Evolutionary conservation across 2,888 invertebrate species (phyloP).

Genomic region (Torymus aiolomorphi): DNA sequence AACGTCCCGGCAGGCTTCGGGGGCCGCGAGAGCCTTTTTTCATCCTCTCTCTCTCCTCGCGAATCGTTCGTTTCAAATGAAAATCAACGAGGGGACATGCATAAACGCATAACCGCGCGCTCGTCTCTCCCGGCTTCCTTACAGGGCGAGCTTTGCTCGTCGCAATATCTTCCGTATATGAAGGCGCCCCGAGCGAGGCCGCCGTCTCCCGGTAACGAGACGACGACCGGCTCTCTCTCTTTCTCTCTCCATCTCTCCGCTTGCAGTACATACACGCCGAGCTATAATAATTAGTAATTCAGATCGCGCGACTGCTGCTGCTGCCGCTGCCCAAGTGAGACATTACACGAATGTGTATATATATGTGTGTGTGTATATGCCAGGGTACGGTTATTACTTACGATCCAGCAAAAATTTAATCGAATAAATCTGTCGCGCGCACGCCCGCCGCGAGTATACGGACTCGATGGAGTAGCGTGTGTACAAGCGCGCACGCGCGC

Average conservation of each 20-base stretch:
- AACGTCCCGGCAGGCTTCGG: constrained; percentile 4
- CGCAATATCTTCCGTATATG: constrained; percentile 5
- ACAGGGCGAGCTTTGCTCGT: not conserved
- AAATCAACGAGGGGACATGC: constrained; percentile 44
- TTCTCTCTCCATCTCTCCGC: not conserved
- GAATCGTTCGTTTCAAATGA: constrained; percentile 47
- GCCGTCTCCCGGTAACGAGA: constrained; percentile 37
- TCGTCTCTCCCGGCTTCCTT: not conserved
- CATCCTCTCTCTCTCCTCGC: constrained; percentile 1
- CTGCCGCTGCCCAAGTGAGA: constrained; percentile 63
- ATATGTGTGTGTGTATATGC: not conserved
- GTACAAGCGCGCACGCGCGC: too few species aligned
- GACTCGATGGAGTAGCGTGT: not conserved
- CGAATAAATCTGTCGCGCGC: constrained; percentile 28
- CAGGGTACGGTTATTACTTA: constrained; percentile 24
- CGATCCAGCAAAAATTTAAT: constrained; percentile 14
- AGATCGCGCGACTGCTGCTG: constrained; percentile 54
- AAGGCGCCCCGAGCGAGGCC: not conserved
- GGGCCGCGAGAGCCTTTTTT: too few species aligned
- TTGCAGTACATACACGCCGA: not conserved
- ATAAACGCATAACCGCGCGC: constrained; percentile 34
- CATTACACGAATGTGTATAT: constrained; percentile 61
- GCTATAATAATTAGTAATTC: constrained; percentile 67
- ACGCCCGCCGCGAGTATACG: not conserved
- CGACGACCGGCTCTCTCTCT: not conserved